Evolutionary conservation across 2,797 vertebrate genomes (phyloP), one percentile per base, ranked within the genome.

Genomic region (Loriculus beryllinus): DNA sequence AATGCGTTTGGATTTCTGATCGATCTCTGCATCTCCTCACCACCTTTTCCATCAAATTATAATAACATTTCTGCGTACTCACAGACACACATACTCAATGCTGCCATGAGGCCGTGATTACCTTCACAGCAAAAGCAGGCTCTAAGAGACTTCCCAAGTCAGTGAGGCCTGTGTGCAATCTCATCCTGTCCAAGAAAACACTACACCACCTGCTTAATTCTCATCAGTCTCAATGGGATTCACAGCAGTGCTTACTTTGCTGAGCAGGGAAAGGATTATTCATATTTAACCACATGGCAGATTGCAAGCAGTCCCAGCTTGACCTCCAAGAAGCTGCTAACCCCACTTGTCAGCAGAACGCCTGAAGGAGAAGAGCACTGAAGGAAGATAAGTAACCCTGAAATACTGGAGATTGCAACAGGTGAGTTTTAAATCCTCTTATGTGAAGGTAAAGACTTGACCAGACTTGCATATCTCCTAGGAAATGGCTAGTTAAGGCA

Each of bases 281-380:
- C 71, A 75, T 75, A 89, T 85, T 93, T 92, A 96, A 95, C 92
- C 62, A 71, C 72, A 91, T 13, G 45, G 45, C 57, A 89, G 81
- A 81, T 62, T 87, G 62, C 60, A 81, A 89, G 57, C 29, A 17
- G 87, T 85, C 79, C 93, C 40, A 60, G 17, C 52, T 40, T 93
- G 95, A 87, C 92, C 90, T 95, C 85, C 77, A 94, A 64, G 90
- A 86, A 91, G 86, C 93, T 77, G 82, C 91, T 94, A 83, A 64
- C 57, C 45, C 6, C 15, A 26, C 45, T 60, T 71, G 85, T 89
- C 92, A 91, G 95, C 92, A 83, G 89, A 82, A 95, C 92, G 71
- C 51, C 86, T 80, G 33, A 89, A 83, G 81, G 83, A 90, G 68
- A 88, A 92, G 63, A 69, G 75, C 93, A 92, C 26, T 4, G 12